phyloP scores from a whole-genome alignment of 1,140 invertebrate species.

The Onthophagus taurus region DNA sequence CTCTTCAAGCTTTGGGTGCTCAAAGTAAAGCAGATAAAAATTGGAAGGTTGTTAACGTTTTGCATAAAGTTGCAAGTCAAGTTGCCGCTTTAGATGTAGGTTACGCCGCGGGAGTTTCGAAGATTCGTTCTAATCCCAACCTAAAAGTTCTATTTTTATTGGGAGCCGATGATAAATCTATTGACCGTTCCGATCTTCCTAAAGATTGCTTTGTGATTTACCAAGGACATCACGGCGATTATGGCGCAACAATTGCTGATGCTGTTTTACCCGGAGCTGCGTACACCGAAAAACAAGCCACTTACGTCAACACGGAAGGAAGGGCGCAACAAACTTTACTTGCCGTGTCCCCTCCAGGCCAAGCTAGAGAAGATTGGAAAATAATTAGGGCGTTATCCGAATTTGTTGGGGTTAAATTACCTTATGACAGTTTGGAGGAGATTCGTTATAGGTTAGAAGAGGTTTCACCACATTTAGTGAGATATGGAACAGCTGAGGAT shows the following conservation, averaged over 20 bases:
- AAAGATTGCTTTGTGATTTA: slow-evolving; percentile 86
- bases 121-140: slow-evolving; percentile 50
- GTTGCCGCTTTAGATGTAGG: slow-evolving; percentile 92
- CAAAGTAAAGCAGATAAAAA: slow-evolving; percentile 39
- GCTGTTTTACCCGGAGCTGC: slow-evolving; percentile 92
- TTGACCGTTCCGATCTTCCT: slow-evolving; percentile 70
- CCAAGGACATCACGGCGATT: slow-evolving; percentile 93
- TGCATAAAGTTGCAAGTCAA: slow-evolving; percentile 86
- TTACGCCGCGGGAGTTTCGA: slow-evolving; percentile 71
- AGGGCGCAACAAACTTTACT: slow-evolving; percentile 86
- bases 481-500: slow-evolving; percentile 74
- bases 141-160: slow-evolving; percentile 83
- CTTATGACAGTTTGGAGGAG: slow-evolving; percentile 83
- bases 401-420: slow-evolving; percentile 71
- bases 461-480: slow-evolving; percentile 79
- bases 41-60: slow-evolving; percentile 79
- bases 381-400: slow-evolving; percentile 71
- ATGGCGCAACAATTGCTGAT: slow-evolving; percentile 87
- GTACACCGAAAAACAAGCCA: slow-evolving; percentile 96
- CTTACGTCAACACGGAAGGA: slow-evolving; percentile 96
- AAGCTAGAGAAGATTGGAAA: slow-evolving; percentile 97
- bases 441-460: slow-evolving; percentile 73
- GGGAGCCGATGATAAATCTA: slow-evolving; percentile 81
- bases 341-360: slow-evolving; percentile 88
- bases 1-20: slow-evolving; percentile 62